phyloP scores from a whole-genome alignment of 2,888 invertebrate genomes.

The Mantis religiosa region DNA sequence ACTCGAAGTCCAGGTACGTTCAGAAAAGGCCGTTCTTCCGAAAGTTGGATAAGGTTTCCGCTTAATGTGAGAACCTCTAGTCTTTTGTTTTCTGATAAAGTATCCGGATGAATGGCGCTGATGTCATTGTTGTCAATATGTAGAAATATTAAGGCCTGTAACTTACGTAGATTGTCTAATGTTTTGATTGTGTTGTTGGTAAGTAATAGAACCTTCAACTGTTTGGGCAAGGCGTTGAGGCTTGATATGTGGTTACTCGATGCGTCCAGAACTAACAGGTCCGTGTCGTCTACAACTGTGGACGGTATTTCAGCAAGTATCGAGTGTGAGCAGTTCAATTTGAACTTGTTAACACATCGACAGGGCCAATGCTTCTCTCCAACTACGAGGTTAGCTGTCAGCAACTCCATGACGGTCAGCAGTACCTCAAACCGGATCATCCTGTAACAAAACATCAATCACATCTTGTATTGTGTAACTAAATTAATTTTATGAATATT shows the following conservation, averaged over 20 bases:
- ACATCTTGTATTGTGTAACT: too few relatives aligned
- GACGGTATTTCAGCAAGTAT: background rate
- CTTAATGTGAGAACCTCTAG: conserved; percentile 20
- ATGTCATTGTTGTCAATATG: conserved; percentile 21
- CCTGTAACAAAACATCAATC: background rate
- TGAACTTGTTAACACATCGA: background rate
- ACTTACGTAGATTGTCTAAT: conserved; percentile 3
- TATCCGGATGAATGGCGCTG: background rate
- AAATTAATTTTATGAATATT: too few relatives aligned
- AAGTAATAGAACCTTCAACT: conserved; percentile 6
- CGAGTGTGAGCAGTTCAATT: background rate
- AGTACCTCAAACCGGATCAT: background rate
- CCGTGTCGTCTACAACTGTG: background rate
- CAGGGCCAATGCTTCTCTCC: background rate
- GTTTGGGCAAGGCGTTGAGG: background rate
- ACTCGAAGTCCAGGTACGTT: background rate
- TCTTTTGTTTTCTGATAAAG: conserved; percentile 5
- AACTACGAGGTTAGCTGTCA: background rate
- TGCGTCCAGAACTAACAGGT: background rate
- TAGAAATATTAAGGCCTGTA: conserved; percentile 14
- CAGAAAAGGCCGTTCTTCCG: background rate
- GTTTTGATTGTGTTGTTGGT: conserved; percentile 8
- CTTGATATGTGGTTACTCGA: background rate
- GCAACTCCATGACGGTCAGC: background rate
- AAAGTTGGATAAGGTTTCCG: background rate